Evolutionary conservation across 23 tunicate species (phyloP).

Genomic region (Trididemnum clinides): DNA sequence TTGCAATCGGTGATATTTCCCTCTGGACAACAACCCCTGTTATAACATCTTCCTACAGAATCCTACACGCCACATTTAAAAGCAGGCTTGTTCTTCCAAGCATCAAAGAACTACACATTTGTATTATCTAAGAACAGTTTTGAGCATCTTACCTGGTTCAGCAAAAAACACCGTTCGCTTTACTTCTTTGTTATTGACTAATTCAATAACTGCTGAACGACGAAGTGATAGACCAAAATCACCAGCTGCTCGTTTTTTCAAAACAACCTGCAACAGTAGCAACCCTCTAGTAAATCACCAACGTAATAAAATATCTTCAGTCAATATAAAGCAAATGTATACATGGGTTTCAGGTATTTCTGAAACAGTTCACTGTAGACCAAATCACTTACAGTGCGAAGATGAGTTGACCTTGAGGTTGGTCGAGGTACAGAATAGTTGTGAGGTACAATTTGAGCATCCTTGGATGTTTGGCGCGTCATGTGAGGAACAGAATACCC

Average conservation of each 20-base stretch:
- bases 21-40: too few species aligned
- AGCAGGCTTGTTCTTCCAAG: too few species aligned
- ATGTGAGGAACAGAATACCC: background rate
- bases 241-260: slow-evolving; percentile 70
- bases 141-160: slow-evolving; percentile 87
- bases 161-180: slow-evolving; percentile 73
- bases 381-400: background rate
- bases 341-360: too few species aligned
- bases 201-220: slow-evolving; percentile 74
- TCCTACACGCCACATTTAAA: too few species aligned
- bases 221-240: slow-evolving; percentile 91
- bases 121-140: too few species aligned
- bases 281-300: background rate
- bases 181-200: slow-evolving; percentile 38
- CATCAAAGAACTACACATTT: too few species aligned
- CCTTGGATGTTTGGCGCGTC: background rate
- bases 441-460: background rate
- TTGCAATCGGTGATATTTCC: too few species aligned
- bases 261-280: slow-evolving; percentile 41
- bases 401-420: background rate
- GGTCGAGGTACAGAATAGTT: background rate
- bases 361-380: too few species aligned
- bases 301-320: too few species aligned
- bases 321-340: too few species aligned
- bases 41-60: too few species aligned